phyloP scores from a whole-genome alignment of 2,797 vertebrate genomes.

The Cynodonichthys magdalenae region DNA sequence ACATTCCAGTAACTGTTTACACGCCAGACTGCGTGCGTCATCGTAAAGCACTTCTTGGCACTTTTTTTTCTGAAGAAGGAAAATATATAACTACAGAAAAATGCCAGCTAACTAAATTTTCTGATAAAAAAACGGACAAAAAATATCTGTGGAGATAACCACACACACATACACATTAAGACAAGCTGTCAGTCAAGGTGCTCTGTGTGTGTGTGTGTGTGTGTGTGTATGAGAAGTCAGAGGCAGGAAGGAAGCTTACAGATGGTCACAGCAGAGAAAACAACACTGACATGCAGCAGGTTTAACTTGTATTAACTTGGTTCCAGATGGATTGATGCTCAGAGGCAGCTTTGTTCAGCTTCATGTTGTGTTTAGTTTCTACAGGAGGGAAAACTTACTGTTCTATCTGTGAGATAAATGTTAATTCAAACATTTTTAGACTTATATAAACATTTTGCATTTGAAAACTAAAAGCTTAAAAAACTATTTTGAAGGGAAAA shows the following conservation, averaged over 20 bases:
- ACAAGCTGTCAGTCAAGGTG: slow-evolving; percentile 58
- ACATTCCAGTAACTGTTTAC: slow-evolving; percentile 54
- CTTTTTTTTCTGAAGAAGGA: not conserved
- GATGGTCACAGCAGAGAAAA: slow-evolving; percentile 62
- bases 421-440: too few relatives aligned
- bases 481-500: not conserved
- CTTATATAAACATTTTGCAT: too few relatives aligned
- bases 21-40: slow-evolving; percentile 55
- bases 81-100: slow-evolving; percentile 36
- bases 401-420: too few relatives aligned
- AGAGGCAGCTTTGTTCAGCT: not conserved
- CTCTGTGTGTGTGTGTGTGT: slow-evolving; percentile 33
- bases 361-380: not conserved
- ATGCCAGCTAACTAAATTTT: slow-evolving; percentile 37
- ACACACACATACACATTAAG: slow-evolving; percentile 63
- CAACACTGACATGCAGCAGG: slow-evolving; percentile 57
- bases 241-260: slow-evolving; percentile 73
- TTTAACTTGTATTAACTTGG: slow-evolving; percentile 63
- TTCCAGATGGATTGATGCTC: slow-evolving; percentile 2
- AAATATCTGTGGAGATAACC: slow-evolving; percentile 4
- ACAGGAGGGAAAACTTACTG: not conserved
- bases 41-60: slow-evolving; percentile 60
- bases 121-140: slow-evolving; percentile 8
- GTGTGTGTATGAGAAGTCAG: slow-evolving; percentile 48
- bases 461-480: not conserved